Percentiles rank a stretch among this genome's conserved stretches.
Evolutionary conservation across 2,888 invertebrate genomes (phyloP).

Genomic region (Lasioglossum morio): DNA sequence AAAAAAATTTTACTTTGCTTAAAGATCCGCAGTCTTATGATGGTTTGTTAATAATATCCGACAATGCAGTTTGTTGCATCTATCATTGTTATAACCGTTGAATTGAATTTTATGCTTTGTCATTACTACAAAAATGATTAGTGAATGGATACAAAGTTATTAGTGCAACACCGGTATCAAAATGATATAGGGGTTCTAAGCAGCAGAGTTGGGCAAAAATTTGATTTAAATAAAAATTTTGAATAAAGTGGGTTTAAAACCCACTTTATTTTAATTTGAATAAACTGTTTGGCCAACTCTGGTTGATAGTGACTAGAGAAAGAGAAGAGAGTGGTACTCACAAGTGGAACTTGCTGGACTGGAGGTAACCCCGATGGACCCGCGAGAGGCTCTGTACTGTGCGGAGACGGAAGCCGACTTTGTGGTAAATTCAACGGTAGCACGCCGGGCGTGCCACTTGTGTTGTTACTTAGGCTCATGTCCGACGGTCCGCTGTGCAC

Average conservation of each 20-base stretch:
- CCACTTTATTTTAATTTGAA: too few relatives aligned
- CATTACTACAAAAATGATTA: too few relatives aligned
- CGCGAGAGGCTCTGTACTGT: slow-evolving; percentile 89
- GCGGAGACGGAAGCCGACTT: slow-evolving; percentile 87
- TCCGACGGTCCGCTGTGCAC: slow-evolving; percentile 86
- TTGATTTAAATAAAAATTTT: too few relatives aligned
- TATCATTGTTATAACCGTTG: not conserved
- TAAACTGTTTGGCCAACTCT: not conserved
- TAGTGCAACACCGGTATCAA: too few relatives aligned
- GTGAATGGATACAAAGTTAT: too few relatives aligned
- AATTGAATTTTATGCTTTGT: not conserved
- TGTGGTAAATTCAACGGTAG: slow-evolving; percentile 79
- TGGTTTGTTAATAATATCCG: not conserved
- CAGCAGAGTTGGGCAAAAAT: too few relatives aligned
- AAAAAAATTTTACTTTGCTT: too few relatives aligned
- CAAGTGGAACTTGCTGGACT: slow-evolving; percentile 95
- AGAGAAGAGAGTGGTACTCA: slow-evolving; percentile 84
- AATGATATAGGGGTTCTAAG: not conserved
- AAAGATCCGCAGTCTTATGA: too few relatives aligned
- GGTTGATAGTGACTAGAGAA: not conserved
- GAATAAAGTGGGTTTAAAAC: too few relatives aligned
- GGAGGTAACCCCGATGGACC: slow-evolving; percentile 94
- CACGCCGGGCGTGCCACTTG: slow-evolving; percentile 82
- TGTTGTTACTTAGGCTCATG: slow-evolving; percentile 86
- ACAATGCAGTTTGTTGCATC: not conserved